Evolutionary conservation across 2,113 vertebrate genomes (phyloP).

Genomic region (Heterotilapia buettikoferi): DNA sequence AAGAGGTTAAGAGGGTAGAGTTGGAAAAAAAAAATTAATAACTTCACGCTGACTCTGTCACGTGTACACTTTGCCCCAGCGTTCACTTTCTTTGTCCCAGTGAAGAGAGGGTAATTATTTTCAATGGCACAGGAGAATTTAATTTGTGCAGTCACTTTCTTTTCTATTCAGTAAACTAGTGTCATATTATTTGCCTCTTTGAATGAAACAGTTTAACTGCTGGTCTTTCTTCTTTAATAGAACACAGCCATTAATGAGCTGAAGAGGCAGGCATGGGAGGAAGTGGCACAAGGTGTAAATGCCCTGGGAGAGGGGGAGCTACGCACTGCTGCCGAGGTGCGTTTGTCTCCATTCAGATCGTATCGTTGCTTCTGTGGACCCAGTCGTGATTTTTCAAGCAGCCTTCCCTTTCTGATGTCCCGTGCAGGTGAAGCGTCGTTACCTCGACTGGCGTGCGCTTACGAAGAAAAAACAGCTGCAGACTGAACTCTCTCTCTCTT

Average conservation of each 20-base stretch:
- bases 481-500: slow-evolving; percentile 75
- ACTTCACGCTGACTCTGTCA: neutral
- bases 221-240: slow-evolving; percentile 34
- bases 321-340: slow-evolving; percentile 81
- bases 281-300: slow-evolving; percentile 90
- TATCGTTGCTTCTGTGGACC: neutral
- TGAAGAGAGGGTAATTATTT: neutral
- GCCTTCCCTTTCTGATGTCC: neutral
- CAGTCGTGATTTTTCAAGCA: neutral
- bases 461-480: slow-evolving; percentile 90
- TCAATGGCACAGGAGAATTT: neutral
- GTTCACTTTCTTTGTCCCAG: neutral
- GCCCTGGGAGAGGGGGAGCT: slow-evolving; percentile 88
- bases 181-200: neutral
- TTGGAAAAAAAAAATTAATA: neutral
- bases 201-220: neutral
- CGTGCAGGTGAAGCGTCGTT: slow-evolving; percentile 81
- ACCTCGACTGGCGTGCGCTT: slow-evolving; percentile 88
- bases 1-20: neutral
- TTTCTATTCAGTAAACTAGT: neutral
- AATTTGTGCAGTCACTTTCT: neutral
- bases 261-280: slow-evolving; percentile 93
- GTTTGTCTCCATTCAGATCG: neutral
- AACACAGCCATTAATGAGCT: slow-evolving; percentile 95
- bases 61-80: neutral